A percentile compares a stretch with the other conserved stretches of the same genome.
These are phyloP conservation scores for Cotesia vestalis DNA, from an alignment of 1,140 invertebrate species.

Conservation along the genomic window DNA sequence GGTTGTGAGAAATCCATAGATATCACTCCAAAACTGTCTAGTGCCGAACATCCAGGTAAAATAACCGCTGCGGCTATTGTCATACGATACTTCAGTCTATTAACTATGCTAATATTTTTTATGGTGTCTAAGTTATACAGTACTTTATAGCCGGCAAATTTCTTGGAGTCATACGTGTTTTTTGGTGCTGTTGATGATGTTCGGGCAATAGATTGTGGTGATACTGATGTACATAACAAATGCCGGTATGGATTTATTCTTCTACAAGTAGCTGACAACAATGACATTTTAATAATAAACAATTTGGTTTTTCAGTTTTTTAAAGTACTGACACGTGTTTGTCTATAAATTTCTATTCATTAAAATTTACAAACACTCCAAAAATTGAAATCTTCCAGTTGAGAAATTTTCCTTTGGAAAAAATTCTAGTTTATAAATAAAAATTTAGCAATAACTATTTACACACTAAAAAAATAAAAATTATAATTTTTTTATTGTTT, in stretches of 20 bases:
- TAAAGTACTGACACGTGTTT: not conserved
- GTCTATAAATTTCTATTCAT: too few species aligned
- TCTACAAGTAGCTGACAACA: not conserved
- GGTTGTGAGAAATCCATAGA: not conserved
- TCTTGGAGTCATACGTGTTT: slow-evolving; percentile 14
- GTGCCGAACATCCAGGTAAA: slow-evolving; percentile 7
- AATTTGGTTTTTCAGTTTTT: not conserved
- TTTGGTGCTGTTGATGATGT: not conserved
- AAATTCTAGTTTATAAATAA: too few species aligned
- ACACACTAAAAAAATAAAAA: too few species aligned
- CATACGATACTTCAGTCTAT: slow-evolving; percentile 34
- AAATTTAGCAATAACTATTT: too few species aligned
- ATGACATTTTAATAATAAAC: slow-evolving; percentile 5
- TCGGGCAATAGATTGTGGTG: slow-evolving; percentile 6
- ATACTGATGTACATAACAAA: slow-evolving; percentile 20
- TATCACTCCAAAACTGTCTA: too few species aligned
- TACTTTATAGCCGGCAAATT: slow-evolving; percentile 42
- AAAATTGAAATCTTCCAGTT: too few species aligned
- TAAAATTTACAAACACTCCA: too few species aligned
- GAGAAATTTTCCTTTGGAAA: too few species aligned
- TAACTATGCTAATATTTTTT: slow-evolving; percentile 1
- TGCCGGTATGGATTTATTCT: slow-evolving; percentile 13
- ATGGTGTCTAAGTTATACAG: slow-evolving; percentile 40
- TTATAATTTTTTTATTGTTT: too few species aligned
- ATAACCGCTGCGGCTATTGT: not conserved